Percentiles rank a stretch among this genome's conserved stretches.
These are phyloP conservation scores for Nemoura dubitans DNA, from an alignment of 2,888 invertebrate genomes.

Conservation along the genomic window DNA sequence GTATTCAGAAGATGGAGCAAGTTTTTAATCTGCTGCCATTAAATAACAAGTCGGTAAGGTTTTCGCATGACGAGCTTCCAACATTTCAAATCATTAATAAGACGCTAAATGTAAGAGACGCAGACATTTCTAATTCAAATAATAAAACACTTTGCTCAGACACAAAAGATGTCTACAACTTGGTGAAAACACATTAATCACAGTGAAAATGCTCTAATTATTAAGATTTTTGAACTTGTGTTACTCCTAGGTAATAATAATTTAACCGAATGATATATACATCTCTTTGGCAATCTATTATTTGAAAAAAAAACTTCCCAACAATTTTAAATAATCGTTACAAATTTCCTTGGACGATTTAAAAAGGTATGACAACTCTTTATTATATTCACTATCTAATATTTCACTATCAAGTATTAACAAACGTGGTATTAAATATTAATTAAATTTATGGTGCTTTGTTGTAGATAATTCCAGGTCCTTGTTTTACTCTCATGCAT, in stretches of 20 bases:
- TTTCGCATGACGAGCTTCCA: background rate
- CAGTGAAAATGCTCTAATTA: slow-evolving; percentile 18
- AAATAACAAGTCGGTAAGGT: slow-evolving; percentile 15
- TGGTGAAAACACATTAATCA: slow-evolving; percentile 24
- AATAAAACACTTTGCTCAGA: slow-evolving; percentile 30
- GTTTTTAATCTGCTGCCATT: slow-evolving; percentile 38
- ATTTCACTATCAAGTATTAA: no score
- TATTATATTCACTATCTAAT: no score
- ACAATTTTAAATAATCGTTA: no score
- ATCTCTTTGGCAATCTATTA: no score
- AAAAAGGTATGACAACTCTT: no score
- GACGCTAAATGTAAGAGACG: slow-evolving; percentile 23
- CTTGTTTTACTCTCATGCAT: no score
- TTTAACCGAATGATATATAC: background rate
- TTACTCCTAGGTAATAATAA: slow-evolving; percentile 1
- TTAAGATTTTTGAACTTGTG: slow-evolving; percentile 34
- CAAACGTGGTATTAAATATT: no score
- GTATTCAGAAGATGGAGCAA: slow-evolving; percentile 39
- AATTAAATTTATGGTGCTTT: no score
- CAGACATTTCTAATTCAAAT: slow-evolving; percentile 22
- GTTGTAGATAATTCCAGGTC: no score
- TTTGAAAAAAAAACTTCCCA: no score
- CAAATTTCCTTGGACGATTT: no score
- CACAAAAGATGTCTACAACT: slow-evolving; percentile 33
- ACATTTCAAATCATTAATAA: slow-evolving; percentile 41